Evolutionary conservation across 2,888 invertebrate species (phyloP).

Genomic region (Drymonia ruficornis): DNA sequence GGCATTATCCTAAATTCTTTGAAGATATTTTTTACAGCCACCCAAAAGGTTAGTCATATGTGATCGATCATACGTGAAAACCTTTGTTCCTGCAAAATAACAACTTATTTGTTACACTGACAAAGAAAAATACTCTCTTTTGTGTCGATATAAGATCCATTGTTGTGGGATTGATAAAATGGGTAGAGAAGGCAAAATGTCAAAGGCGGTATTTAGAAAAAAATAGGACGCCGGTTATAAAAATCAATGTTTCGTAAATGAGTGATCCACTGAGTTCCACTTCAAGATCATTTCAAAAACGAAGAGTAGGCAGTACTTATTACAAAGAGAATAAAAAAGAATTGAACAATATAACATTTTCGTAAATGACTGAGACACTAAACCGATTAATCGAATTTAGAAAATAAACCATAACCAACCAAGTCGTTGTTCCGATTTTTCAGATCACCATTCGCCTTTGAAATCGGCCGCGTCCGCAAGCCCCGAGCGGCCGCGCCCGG

Average conservation of each 20-base stretch:
- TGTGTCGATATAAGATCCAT: constrained; percentile 4
- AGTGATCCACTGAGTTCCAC: neutral
- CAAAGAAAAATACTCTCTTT: constrained; percentile 19
- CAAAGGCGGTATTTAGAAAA: constrained; percentile 38
- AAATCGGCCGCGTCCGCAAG: too few species aligned
- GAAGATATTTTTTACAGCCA: constrained; percentile 31
- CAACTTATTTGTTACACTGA: constrained; percentile 12
- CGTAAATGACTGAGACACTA: too few species aligned
- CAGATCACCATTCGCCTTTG: too few species aligned
- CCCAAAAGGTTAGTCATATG: constrained; percentile 44
- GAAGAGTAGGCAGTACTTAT: neutral
- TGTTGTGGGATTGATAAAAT: neutral
- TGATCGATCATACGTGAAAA: constrained; percentile 63
- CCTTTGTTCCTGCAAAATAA: constrained; percentile 44
- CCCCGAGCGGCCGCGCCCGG: too few species aligned
- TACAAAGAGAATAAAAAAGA: neutral
- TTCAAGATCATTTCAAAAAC: neutral
- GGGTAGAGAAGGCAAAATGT: constrained; percentile 28
- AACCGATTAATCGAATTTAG: too few species aligned
- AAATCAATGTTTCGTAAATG: constrained; percentile 5
- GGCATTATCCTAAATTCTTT: constrained; percentile 13
- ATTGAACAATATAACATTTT: too few species aligned
- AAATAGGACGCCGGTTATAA: constrained; percentile 41
- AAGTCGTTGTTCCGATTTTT: too few species aligned
- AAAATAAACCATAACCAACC: too few species aligned